phyloP scores from a whole-genome alignment of 2,888 invertebrate genomes.

The Thecophora atra region DNA sequence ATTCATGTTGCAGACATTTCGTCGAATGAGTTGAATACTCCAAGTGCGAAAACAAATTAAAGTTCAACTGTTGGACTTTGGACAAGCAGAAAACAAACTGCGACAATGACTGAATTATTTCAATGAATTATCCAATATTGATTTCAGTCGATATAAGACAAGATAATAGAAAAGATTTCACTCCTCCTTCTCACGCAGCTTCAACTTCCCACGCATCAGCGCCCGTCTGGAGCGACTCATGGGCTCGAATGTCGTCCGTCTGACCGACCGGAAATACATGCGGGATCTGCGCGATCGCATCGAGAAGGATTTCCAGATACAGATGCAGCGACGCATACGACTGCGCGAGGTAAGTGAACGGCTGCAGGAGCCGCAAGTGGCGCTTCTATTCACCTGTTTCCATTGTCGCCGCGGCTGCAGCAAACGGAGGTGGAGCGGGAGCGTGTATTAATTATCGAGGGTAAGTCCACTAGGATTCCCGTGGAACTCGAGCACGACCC shows the following conservation, averaged over 20 bases:
- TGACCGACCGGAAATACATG: conserved; percentile 75
- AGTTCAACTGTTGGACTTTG: no score
- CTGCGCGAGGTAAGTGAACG: conserved; percentile 67
- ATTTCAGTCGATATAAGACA: no score
- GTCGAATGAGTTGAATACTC: no score
- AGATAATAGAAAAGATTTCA: neutral
- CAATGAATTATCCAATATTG: no score
- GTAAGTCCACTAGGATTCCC: conserved; percentile 71
- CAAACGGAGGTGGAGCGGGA: conserved; percentile 71
- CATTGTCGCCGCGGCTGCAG: no score
- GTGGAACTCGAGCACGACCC: conserved; percentile 72
- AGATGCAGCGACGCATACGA: conserved; percentile 70
- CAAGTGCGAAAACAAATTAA: no score
- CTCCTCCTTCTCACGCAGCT: conserved; percentile 50
- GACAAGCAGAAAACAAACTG: no score
- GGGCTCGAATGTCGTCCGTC: conserved; percentile 70
- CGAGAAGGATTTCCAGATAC: conserved; percentile 70
- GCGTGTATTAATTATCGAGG: conserved; percentile 71
- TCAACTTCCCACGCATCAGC: conserved; percentile 65
- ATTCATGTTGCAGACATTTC: no score
- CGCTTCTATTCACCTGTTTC: no score
- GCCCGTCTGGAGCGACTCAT: conserved; percentile 64
- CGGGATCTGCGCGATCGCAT: conserved; percentile 70
- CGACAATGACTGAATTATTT: no score
- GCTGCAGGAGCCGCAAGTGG: neutral